Percentiles rank a stretch among this genome's conserved stretches.
Conservation (phyloP, 2,888 invertebrate genomes). For the Zhengitettix transpicula region DNA sequence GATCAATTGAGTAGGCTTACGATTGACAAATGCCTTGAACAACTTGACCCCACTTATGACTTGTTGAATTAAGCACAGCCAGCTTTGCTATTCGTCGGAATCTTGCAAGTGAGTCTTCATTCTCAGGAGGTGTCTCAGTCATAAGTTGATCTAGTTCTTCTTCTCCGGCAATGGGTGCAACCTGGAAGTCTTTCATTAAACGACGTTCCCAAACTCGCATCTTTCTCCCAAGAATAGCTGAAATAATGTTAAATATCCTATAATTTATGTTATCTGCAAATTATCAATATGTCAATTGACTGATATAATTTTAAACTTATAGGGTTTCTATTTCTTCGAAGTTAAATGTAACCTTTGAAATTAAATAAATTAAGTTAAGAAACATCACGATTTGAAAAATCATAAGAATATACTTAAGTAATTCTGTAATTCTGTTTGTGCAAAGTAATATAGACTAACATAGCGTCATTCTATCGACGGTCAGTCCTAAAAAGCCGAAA, state of each 20-base stretch:
- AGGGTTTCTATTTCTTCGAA: no score
- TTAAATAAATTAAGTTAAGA: no score
- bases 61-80: constrained; percentile 49
- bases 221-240: constrained; percentile 52
- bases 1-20: constrained; percentile 24
- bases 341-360: no score
- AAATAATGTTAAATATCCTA: constrained; percentile 2
- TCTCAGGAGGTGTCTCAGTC: constrained; percentile 24
- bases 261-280: no score
- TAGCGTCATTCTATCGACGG: no score
- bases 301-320: no score
- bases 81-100: constrained; percentile 59
- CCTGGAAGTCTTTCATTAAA: constrained; percentile 76
- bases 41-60: constrained; percentile 60
- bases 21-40: constrained; percentile 38
- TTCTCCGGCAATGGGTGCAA: constrained; percentile 50
- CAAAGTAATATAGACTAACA: no score
- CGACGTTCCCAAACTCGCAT: constrained; percentile 78
- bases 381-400: no score
- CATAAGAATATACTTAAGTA: no score
- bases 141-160: constrained; percentile 32
- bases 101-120: constrained; percentile 44
- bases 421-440: no score
- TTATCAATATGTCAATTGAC: no score
- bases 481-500: no score